A percentile compares a stretch with the other conserved stretches of the same genome.
Conservation (phyloP, 2,797 vertebrate genomes). For the Aulostomus chinensis region DNA sequence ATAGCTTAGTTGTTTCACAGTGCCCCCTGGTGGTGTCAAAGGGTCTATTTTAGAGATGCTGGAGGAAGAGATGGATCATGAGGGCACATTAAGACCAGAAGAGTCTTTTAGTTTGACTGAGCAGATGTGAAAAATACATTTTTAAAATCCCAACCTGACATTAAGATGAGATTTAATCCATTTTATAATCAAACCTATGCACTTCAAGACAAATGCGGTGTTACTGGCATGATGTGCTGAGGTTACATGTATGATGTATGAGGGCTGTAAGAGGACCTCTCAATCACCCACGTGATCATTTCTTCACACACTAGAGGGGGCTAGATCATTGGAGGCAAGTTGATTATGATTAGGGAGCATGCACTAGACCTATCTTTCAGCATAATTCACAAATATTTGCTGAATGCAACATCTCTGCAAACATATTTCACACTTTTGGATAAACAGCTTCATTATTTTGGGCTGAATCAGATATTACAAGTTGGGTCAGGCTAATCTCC, state of each 20-base stretch:
- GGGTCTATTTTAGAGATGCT: neutral
- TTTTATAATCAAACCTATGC: conserved; percentile 7
- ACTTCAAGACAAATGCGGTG: too few relatives aligned
- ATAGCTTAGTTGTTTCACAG: conserved; percentile 70
- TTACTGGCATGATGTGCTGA: conserved; percentile 5
- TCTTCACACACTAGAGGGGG: conserved; percentile 76
- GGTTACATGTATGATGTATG: conserved; percentile 32
- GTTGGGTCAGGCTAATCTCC: conserved; percentile 53
- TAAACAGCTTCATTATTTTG: conserved; percentile 54
- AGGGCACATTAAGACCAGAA: too few relatives aligned
- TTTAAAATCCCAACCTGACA: conserved; percentile 2
- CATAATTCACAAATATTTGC: conserved; percentile 11
- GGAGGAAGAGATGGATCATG: neutral
- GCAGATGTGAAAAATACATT: neutral
- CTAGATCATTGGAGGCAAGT: conserved; percentile 71
- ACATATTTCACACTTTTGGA: too few relatives aligned
- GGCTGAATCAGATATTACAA: conserved; percentile 47
- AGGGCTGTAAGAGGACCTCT: conserved; percentile 23
- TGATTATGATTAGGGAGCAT: conserved; percentile 37
- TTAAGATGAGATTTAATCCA: conserved; percentile 6
- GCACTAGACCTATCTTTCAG: conserved; percentile 10
- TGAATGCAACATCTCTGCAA: neutral
- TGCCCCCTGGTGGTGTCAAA: conserved; percentile 73
- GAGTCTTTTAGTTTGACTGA: too few relatives aligned
- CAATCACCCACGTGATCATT: conserved; percentile 47